phyloP scores from a whole-genome alignment of 2,888 invertebrate genomes.

The Cryptops parisi region DNA sequence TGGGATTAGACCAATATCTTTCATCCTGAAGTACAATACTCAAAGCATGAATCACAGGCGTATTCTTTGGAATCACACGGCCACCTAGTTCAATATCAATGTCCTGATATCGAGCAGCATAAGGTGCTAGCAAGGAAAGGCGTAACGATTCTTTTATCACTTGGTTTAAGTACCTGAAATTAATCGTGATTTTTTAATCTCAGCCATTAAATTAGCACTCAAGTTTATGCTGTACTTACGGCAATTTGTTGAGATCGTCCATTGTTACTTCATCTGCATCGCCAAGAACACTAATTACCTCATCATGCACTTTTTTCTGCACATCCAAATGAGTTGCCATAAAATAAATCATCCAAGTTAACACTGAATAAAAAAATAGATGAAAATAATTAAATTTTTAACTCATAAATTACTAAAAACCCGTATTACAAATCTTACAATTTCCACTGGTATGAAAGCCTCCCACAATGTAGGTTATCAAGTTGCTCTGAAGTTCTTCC shows the following conservation, averaged over 20 bases:
- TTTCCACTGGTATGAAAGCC: slow-evolving; percentile 30
- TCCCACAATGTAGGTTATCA: slow-evolving; percentile 23
- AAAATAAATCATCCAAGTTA: slow-evolving; percentile 32
- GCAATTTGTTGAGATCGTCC: slow-evolving; percentile 22
- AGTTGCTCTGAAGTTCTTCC: slow-evolving; percentile 18
- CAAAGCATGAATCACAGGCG: slow-evolving; percentile 32
- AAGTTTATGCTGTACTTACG: slow-evolving; percentile 19
- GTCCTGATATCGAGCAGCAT: slow-evolving; percentile 29
- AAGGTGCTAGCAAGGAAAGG: slow-evolving; percentile 29
- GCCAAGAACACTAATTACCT: slow-evolving; percentile 21
- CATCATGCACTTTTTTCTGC: slow-evolving; percentile 28
- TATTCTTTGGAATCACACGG: slow-evolving; percentile 32
- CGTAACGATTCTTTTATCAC: slow-evolving; percentile 32
- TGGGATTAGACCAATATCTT: slow-evolving; percentile 27
- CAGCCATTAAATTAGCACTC: background rate
- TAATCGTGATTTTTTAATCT: too few species aligned
- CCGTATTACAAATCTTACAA: slow-evolving; percentile 25
- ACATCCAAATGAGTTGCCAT: slow-evolving; percentile 28
- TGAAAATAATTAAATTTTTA: slow-evolving; percentile 1
- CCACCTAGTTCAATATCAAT: slow-evolving; percentile 30
- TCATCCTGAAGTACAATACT: slow-evolving; percentile 29
- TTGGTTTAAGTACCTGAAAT: slow-evolving; percentile 29
- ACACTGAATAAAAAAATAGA: slow-evolving; percentile 24
- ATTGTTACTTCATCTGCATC: slow-evolving; percentile 21
- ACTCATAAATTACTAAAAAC: background rate